These are phyloP conservation scores for Cantharis flavilabris DNA, from an alignment of 2,888 invertebrate genomes.

Conservation along the genomic window DNA sequence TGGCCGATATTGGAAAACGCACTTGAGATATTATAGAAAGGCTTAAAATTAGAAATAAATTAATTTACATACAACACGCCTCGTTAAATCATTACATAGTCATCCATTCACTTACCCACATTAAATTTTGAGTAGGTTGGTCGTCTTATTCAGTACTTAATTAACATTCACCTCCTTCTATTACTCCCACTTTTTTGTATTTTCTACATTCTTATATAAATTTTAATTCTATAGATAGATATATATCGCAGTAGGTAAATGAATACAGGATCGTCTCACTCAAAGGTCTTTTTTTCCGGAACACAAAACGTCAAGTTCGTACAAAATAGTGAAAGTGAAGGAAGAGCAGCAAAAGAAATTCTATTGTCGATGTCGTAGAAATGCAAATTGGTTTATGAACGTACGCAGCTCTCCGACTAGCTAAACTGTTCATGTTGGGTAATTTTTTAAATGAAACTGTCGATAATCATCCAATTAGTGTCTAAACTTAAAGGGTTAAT, in stretches of 20 bases:
- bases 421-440: no score
- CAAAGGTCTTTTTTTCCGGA: no score
- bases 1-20: neutral
- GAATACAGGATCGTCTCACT: no score
- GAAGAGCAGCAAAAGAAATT: no score
- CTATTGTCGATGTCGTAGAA: no score
- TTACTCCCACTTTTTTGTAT: constrained; percentile 10
- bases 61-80: constrained; percentile 18
- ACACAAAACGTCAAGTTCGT: no score
- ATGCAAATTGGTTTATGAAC: no score
- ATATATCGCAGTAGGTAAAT: no score
- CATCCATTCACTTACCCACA: constrained; percentile 15
- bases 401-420: no score
- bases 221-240: neutral
- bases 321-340: no score
- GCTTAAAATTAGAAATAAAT: constrained; percentile 9
- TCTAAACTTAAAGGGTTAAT: neutral
- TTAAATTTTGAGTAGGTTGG: constrained; percentile 13
- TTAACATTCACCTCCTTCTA: constrained; percentile 16
- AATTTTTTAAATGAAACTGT: neutral
- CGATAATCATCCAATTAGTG: neutral
- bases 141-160: constrained; percentile 13
- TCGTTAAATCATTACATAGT: constrained; percentile 6
- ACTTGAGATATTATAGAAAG: neutral
- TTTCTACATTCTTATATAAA: neutral